Base-by-base conservation (phyloP, 2,113 vertebrate species). In the Hydrolagus affinis region DNA sequence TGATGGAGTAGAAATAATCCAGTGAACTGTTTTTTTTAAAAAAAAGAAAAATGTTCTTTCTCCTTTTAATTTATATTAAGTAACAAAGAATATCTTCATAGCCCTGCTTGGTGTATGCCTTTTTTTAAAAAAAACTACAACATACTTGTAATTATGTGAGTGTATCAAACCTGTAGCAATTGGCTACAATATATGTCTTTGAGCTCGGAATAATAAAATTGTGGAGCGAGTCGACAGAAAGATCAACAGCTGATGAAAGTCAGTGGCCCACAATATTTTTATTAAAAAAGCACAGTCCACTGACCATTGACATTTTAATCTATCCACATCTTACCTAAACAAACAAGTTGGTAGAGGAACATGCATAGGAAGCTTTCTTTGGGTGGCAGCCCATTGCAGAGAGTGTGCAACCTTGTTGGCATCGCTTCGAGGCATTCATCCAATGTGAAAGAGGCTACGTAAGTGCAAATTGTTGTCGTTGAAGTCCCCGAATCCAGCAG, bases 1-100 rank as follows among this genome's bases (percentile, higher is more conserved):
- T 77, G 75, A 12, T 78, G 57, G 56, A 64, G 15, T 80, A 62
- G 60, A 9, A 80, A 30, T 25, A 57, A 59, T 62, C 23, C 9
- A 59, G 8, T 62, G 6, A 80, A 0, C 64, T 28, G 14, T 44
- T 1, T n/a, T n/a, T n/a, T n/a, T n/a, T 6, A 28, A 64, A 75
- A 59, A 4, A 64, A 64, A 80, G 4, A 28, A 44, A 57, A 64
- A 80, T 78, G 60, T 66, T 80, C 23, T 28, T 21, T 83, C 66
- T 64, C 17, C 66, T 44, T 44, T 21, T 66, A 21, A 83, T 83
- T 78, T 78, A 68, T 68, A 83, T 66, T 32, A 83, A 83, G 25
- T 59, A 78, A 66, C 60, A 83, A 30, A 74, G 44, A 64, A 30
- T 83, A 64, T 83, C 25, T 8, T 44, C 44, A 44, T 44, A 44